phyloP scores from a whole-genome alignment of 1,140 invertebrate species.

The Zophobas morio region DNA sequence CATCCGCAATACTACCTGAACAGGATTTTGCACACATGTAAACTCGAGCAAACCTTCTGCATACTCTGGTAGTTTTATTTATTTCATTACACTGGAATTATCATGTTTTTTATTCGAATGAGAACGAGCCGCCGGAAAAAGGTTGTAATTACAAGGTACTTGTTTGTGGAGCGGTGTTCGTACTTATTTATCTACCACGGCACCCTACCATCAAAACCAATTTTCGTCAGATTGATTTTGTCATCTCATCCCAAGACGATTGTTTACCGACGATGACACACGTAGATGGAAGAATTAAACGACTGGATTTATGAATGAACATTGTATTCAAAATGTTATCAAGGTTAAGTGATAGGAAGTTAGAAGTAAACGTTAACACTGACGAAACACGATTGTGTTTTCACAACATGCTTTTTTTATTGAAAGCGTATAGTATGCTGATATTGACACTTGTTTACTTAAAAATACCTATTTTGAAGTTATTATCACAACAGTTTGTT shows the following conservation, averaged over 20 bases:
- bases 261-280: conserved; percentile 9
- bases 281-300: conserved; percentile 17
- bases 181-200: not conserved
- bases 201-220: not conserved
- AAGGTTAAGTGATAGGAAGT: conserved; percentile 42
- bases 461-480: conserved; percentile 23
- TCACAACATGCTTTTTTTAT: conserved; percentile 31
- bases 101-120: not conserved
- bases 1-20: conserved; percentile 16
- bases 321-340: conserved; percentile 41
- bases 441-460: conserved; percentile 26
- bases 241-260: not conserved
- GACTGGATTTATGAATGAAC: conserved; percentile 38
- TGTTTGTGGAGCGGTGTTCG: not conserved
- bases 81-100: not conserved
- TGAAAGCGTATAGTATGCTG: conserved; percentile 17
- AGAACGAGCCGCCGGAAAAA: not conserved
- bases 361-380: conserved; percentile 33
- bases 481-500: conserved; percentile 19
- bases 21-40: conserved; percentile 33
- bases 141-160: not conserved
- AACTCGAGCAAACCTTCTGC: not conserved
- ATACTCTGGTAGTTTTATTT: not conserved
- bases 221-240: not conserved
- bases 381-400: conserved; percentile 30